Base-by-base conservation (phyloP, 2,888 invertebrate species). In the Micoletzkya japonica region DNA sequence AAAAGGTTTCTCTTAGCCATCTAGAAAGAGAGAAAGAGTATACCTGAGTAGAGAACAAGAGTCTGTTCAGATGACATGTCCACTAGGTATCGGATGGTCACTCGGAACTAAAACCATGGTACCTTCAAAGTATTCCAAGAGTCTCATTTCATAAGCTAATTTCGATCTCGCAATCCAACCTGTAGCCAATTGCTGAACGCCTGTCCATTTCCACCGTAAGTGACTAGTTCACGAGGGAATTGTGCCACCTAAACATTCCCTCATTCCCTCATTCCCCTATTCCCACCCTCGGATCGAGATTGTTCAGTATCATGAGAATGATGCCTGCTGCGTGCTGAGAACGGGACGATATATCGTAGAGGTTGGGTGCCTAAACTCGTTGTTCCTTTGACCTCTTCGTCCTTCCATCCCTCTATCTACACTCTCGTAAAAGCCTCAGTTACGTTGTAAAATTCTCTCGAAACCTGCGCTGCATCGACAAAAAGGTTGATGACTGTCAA, bases 201-300 rank as follows among this genome's bases (percentile, higher is more conserved):
- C 83, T 90, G 90, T 1, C 90, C 90, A 81, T 90, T 90, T 10
- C 90, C 90, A 1, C 90, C 90, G 80, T 90, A 90, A 1, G 90
- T 90, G 36, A 90, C 89, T 36, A 90, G 84, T 79, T 90, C 90
- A 67, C 90, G 88, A 2, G 90, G 90, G 82, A 89, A 90, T 83
- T 90, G 90, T n/a, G 68, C 68, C 4, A 68, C 68, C 64, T 66
- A 37, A 66, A 14, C 34, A 37, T 61, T 39, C 14, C 2, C 4
- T 50, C 7, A 34, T 50, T 50, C 0, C n/a, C n/a, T 6, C 4
- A 44, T 56, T 28, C 36, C 14, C 10, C 14, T 26, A 77, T 74
- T 2, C 90, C 90, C n/a, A 90, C 90, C 30, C 83, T 81, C 2
- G 88, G 89, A 81, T 90, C 90, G 77, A 90, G 86, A 82, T 90